Base-by-base conservation (phyloP, 2,113 vertebrate genomes). In the Prinia subflava region DNA sequence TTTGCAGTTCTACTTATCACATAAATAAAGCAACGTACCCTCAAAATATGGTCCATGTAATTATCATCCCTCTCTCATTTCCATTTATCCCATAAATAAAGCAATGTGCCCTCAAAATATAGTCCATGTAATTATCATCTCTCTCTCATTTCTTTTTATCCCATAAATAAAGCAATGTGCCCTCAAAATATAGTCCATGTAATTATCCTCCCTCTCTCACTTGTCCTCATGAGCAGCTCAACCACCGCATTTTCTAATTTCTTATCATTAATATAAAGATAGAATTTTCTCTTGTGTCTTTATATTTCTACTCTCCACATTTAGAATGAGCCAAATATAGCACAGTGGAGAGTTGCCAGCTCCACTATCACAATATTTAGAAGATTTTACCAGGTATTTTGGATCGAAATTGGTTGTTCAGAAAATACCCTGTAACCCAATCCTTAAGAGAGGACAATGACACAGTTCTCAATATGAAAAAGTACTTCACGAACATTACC, bases 311-410 rank as follows among this genome's bases (percentile, higher is more conserved):
- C 9, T 30, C 18, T 6, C 1, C 12, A 21, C 4, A 21, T 8
- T 42, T 64, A 4, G 14, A 83, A 55, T 0, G 0, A 63, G 9
- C 2, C 10, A 50, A 88, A 55, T 31, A 13, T 0, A 42, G 9
- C 22, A n/a, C 25, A 53, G 0, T 11, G 16, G 35, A 5, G 14
- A 91, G 31, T 7, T 56, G 4, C 7, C 41, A 73, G 11, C 15
- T 52, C 35, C 28, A 37, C 18, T 52, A 6, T n/a, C 27, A 47
- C 21, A 9, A 27, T 50, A 23, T 39, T 68, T 55, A 27, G 3
- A 56, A 10, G 18, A 47, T 73, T 60, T 89, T 76, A 30, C 2
- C 18, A 60, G 7, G 4, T 35, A 5, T 60, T 82, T 82, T 35
- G 44, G 27, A n/a, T n/a, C 13, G 73, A 77, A 24, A 39, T 6